phyloP scores from a whole-genome alignment of 2,888 invertebrate genomes.

The Amphipyra berbera region DNA sequence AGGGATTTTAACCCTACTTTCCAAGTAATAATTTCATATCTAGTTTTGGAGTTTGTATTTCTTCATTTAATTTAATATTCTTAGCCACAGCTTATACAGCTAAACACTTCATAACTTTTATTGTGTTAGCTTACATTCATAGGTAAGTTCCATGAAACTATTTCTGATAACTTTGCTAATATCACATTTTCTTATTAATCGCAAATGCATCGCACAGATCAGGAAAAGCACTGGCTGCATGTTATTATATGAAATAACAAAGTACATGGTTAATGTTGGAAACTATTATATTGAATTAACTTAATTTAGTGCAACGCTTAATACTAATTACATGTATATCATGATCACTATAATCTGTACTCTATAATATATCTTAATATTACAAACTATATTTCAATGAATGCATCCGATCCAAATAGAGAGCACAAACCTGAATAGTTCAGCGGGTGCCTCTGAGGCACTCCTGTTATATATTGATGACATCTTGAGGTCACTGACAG shows the following conservation, averaged over 20 bases:
- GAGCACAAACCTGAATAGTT: slow-evolving; percentile 92
- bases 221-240: slow-evolving; percentile 22
- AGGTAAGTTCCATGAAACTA: neutral
- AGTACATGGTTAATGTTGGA: slow-evolving; percentile 1
- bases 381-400: slow-evolving; percentile 32
- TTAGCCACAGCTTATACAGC: slow-evolving; percentile 6
- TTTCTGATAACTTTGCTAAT: neutral
- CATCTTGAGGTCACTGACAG: slow-evolving; percentile 96
- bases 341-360: slow-evolving; percentile 6
- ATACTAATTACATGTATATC: slow-evolving; percentile 20
- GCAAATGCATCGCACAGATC: slow-evolving; percentile 25
- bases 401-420: slow-evolving; percentile 50
- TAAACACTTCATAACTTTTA: neutral
- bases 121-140: neutral
- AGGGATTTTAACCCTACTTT: neutral
- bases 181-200: neutral
- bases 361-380: slow-evolving; percentile 11
- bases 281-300: neutral
- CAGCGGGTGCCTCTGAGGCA: slow-evolving; percentile 95
- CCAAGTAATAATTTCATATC: neutral
- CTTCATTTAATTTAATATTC: neutral
- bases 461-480: slow-evolving; percentile 96
- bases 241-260: neutral
- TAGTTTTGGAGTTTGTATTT: neutral
- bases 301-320: slow-evolving; percentile 9